These are phyloP conservation scores for Melipona beecheii DNA, from an alignment of 2,888 invertebrate species.

Conservation along the genomic window DNA sequence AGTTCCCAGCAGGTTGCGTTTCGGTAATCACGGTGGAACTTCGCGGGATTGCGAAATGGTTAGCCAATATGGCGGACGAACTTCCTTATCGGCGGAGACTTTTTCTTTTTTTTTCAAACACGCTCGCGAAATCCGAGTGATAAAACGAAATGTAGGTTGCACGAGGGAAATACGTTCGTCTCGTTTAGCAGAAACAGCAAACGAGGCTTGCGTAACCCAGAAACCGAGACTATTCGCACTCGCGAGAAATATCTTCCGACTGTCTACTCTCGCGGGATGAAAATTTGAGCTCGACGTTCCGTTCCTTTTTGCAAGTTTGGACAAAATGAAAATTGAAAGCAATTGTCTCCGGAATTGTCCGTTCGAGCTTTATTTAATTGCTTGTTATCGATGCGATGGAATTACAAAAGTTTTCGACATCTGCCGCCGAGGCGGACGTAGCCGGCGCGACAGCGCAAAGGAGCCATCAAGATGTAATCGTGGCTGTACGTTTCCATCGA, in stretches of 20 bases:
- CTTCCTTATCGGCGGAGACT: slow-evolving; percentile 32
- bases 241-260: no score
- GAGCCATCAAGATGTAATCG: no score
- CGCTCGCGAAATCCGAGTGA: slow-evolving; percentile 40
- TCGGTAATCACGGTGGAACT: slow-evolving; percentile 33
- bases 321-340: no score
- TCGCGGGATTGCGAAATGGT: slow-evolving; percentile 23
- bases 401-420: no score
- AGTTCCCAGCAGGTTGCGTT: slow-evolving; percentile 28
- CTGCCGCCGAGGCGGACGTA: no score
- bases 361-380: no score
- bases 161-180: slow-evolving; percentile 34
- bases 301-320: no score
- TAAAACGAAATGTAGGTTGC: slow-evolving; percentile 59
- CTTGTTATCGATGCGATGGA: no score
- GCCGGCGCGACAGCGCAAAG: no score
- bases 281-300: no score
- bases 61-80: not conserved
- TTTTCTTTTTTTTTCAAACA: slow-evolving; percentile 14
- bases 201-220: not conserved
- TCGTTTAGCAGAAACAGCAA: slow-evolving; percentile 21
- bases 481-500: not conserved
- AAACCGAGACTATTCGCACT: not conserved
- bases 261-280: no score
- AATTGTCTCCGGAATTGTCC: no score